Evolutionary conservation across 2,797 vertebrate species (phyloP).

Genomic region (Brachyalestes nurse): DNA sequence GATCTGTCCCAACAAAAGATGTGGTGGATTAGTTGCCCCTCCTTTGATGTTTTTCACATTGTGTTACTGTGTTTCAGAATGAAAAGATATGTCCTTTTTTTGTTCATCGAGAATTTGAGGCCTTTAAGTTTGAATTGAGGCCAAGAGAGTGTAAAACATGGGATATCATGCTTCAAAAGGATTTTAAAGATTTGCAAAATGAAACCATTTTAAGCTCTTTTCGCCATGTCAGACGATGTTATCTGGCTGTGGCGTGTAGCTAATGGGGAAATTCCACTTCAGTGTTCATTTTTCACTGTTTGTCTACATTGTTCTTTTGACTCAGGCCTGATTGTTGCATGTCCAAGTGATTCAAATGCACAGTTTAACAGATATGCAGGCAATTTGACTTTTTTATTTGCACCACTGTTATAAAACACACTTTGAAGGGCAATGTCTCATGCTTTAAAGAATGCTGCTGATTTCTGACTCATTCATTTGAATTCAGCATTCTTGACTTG

Average conservation of each 20-base stretch:
- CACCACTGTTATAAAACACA: not conserved
- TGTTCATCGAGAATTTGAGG: slow-evolving; percentile 19
- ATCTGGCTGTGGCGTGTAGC: slow-evolving; percentile 15
- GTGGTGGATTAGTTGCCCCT: slow-evolving; percentile 34
- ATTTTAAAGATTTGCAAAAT: slow-evolving; percentile 34
- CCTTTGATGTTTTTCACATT: slow-evolving; percentile 43
- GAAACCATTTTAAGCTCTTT: slow-evolving; percentile 40
- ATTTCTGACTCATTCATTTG: slow-evolving; percentile 1
- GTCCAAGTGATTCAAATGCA: not conserved
- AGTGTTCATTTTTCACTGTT: not conserved
- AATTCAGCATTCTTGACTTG: not conserved
- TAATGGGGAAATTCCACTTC: slow-evolving; percentile 19
- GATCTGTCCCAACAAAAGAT: slow-evolving; percentile 51
- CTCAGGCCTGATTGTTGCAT: not conserved
- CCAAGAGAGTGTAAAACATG: not conserved
- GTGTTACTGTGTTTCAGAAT: slow-evolving; percentile 40
- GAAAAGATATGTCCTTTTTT: slow-evolving; percentile 49
- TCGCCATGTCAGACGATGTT: slow-evolving; percentile 27
- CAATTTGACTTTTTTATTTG: not conserved
- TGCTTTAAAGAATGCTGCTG: not conserved
- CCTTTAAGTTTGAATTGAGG: slow-evolving; percentile 8
- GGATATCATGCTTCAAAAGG: slow-evolving; percentile 22
- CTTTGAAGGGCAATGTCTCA: not conserved
- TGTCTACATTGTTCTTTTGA: slow-evolving; percentile 14
- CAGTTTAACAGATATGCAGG: not conserved